Evolutionary conservation across 2,797 vertebrate species (phyloP).

Genomic region (Cygnus olor): DNA sequence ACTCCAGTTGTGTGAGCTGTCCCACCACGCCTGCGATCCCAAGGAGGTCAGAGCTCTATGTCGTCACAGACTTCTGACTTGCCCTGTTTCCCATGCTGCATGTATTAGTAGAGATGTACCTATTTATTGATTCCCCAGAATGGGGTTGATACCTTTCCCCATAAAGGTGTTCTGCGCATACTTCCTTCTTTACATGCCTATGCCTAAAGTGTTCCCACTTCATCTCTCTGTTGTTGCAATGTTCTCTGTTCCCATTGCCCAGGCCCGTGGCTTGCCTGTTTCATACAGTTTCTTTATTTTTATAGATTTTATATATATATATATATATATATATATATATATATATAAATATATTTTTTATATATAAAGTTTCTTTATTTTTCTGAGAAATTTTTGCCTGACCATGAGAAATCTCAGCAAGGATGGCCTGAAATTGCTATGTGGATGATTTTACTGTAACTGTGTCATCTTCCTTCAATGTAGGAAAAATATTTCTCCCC

Average conservation of each 20-base stretch:
- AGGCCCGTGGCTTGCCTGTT: background rate
- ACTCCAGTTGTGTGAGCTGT: fast-evolving
- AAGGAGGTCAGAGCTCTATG: background rate
- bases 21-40: background rate
- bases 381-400: background rate
- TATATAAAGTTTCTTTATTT: background rate
- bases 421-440: background rate
- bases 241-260: no score
- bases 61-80: background rate
- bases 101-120: background rate
- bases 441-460: background rate
- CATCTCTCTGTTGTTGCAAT: background rate
- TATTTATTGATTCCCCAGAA: background rate
- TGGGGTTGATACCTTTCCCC: background rate
- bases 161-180: background rate
- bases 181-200: background rate
- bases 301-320: no score
- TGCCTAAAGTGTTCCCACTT: background rate
- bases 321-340: no score
- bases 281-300: background rate
- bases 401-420: background rate
- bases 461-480: background rate
- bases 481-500: background rate
- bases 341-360: no score
- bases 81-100: fast-evolving